phyloP scores from a whole-genome alignment of 2,888 invertebrate genomes.

The Mesorhabditis spiculigera region DNA sequence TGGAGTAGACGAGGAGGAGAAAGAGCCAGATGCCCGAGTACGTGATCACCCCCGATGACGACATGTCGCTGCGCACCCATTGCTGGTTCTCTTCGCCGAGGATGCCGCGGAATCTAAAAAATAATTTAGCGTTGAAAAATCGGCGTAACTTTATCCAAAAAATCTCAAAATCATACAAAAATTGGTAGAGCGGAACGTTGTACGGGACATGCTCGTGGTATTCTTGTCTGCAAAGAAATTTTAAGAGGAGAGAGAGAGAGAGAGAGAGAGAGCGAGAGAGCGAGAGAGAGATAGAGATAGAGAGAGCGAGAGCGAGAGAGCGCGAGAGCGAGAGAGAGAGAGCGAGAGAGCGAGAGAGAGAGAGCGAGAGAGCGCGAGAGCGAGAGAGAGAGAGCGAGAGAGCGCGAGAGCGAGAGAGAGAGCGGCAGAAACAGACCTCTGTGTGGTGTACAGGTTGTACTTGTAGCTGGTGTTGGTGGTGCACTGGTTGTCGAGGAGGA shows the following conservation, averaged over 20 bases:
- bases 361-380: too few relatives aligned
- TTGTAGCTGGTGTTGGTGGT: conserved; percentile 2
- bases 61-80: neutral
- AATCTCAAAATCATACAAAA: neutral
- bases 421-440: neutral
- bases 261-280: too few relatives aligned
- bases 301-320: too few relatives aligned
- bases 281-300: too few relatives aligned
- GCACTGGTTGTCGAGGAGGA: neutral
- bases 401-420: too few relatives aligned
- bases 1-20: neutral
- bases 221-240: too few relatives aligned
- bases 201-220: neutral
- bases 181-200: neutral
- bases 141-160: neutral
- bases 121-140: neutral
- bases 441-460: neutral
- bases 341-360: too few relatives aligned
- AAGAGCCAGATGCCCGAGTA: neutral
- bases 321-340: too few relatives aligned
- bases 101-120: conserved; percentile 1
- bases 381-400: too few relatives aligned
- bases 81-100: neutral
- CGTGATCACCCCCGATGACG: neutral
- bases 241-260: too few relatives aligned